These are phyloP conservation scores for Diachasmimorpha longicaudata DNA, from an alignment of 1,140 invertebrate species.

Conservation along the genomic window DNA sequence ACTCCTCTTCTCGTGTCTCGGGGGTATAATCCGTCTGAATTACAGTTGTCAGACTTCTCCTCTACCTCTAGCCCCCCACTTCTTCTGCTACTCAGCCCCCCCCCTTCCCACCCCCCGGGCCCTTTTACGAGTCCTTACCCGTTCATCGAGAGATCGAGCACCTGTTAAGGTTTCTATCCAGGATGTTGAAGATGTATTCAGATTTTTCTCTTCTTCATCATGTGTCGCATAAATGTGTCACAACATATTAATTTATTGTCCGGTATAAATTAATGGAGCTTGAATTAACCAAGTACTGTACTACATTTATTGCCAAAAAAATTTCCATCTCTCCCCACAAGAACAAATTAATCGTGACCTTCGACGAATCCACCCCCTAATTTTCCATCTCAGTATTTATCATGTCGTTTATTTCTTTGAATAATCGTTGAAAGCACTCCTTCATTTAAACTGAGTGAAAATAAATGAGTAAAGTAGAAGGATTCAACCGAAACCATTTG, in stretches of 20 bases:
- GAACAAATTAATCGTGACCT: too few relatives aligned
- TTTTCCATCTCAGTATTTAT: too few relatives aligned
- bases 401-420: too few relatives aligned
- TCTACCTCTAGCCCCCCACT: too few relatives aligned
- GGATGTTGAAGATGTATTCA: not conserved
- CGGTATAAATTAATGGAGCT: not conserved
- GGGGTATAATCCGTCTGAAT: slow-evolving; percentile 54
- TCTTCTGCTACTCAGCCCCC: too few relatives aligned
- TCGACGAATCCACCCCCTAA: too few relatives aligned
- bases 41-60: slow-evolving; percentile 43
- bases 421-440: not conserved
- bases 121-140: slow-evolving; percentile 33
- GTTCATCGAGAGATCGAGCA: slow-evolving; percentile 45
- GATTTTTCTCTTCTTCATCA: not conserved
- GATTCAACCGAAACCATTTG: slow-evolving; percentile 1
- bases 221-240: not conserved
- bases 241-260: not conserved
- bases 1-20: slow-evolving; percentile 12
- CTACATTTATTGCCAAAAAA: too few relatives aligned
- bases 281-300: not conserved
- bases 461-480: not conserved
- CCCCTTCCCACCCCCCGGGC: slow-evolving; percentile 27
- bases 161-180: slow-evolving; percentile 35
- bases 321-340: too few relatives aligned
- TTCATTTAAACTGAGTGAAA: not conserved